phyloP scores from a whole-genome alignment of 2,888 invertebrate genomes.

The Tetanocera ferruginea region DNA sequence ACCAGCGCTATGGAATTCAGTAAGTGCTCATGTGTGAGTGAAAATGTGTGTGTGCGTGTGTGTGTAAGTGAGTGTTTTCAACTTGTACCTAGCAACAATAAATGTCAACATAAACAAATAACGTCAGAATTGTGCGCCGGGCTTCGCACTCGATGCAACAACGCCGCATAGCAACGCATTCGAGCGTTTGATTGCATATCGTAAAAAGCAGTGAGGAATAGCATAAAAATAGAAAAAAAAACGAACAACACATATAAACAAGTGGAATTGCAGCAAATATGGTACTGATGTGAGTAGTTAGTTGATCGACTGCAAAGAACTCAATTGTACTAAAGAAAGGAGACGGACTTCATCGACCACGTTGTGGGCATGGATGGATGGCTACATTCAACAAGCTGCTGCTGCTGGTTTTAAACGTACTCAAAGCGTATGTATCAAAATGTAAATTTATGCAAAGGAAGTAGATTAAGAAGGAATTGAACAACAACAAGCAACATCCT shows the following conservation, averaged over 20 bases:
- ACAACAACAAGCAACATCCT: no score
- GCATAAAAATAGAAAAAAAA: background rate
- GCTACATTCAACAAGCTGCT: no score
- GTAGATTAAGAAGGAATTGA: no score
- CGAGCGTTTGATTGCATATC: constrained; percentile 22
- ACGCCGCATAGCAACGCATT: background rate
- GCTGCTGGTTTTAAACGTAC: no score
- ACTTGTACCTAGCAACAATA: background rate
- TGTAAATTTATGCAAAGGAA: no score
- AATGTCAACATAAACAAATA: constrained; percentile 29
- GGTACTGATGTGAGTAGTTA: background rate
- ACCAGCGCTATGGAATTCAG: background rate
- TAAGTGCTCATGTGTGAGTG: background rate
- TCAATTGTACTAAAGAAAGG: background rate
- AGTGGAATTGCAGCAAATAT: background rate
- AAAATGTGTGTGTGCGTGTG: background rate
- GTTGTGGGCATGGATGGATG: no score
- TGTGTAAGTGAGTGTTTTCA: background rate
- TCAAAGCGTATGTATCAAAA: no score
- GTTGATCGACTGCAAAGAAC: background rate
- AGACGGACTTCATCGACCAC: no score
- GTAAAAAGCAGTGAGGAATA: background rate
- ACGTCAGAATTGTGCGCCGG: background rate
- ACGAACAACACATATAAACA: no score
- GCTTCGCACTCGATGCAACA: constrained; percentile 11